Conservation (phyloP, 1,140 invertebrate species). For the Latrodectus geometricus region DNA sequence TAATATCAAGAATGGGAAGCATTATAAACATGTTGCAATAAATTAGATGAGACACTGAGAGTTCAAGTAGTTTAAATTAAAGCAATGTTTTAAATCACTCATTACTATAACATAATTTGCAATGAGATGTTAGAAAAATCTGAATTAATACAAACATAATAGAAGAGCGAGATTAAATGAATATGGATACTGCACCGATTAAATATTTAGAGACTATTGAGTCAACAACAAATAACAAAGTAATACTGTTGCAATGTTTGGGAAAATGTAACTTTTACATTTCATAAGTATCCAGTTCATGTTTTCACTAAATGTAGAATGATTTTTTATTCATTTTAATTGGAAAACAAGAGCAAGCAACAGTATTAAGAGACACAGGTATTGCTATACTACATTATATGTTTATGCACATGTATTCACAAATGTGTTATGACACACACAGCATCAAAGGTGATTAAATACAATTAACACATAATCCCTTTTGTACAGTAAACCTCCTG, state of each 20-base stretch:
- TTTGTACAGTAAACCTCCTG: constrained; percentile 36
- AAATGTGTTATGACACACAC: constrained; percentile 15
- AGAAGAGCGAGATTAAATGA: neutral
- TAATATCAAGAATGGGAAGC: too few relatives aligned
- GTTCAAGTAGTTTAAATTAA: too few relatives aligned
- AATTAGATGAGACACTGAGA: too few relatives aligned
- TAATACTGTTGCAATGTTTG: neutral
- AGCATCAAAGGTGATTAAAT: constrained; percentile 25
- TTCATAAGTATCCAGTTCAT: neutral
- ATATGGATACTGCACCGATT: neutral
- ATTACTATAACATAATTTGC: too few relatives aligned
- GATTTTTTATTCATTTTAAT: neutral
- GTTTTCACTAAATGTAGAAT: neutral
- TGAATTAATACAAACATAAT: too few relatives aligned
- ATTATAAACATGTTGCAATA: too few relatives aligned
- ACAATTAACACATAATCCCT: constrained; percentile 22
- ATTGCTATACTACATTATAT: constrained; percentile 51
- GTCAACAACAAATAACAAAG: neutral
- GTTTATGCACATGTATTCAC: constrained; percentile 42
- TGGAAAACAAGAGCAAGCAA: constrained; percentile 26
- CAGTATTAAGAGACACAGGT: constrained; percentile 4
- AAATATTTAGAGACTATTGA: neutral
- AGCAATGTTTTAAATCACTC: too few relatives aligned
- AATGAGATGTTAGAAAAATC: too few relatives aligned
- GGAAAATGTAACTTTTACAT: neutral